Conservation (phyloP, 2,797 vertebrate species). For the Chrysocyon brachyurus region DNA sequence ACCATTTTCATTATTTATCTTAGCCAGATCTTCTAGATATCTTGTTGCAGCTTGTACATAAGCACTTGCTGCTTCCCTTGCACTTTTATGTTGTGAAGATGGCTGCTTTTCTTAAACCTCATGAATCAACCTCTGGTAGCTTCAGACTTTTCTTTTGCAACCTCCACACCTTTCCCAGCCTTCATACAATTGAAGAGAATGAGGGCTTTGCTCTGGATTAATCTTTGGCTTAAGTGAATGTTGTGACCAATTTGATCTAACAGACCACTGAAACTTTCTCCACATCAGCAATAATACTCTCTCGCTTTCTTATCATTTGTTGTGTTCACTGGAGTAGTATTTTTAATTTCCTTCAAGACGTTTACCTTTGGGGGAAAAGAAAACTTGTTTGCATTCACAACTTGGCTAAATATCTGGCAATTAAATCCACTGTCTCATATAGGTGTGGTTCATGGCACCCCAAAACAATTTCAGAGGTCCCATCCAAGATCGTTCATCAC, state of each 20-base stretch:
- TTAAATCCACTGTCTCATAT: background rate
- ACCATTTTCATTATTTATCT: background rate
- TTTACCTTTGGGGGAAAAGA: background rate
- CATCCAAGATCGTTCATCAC: background rate
- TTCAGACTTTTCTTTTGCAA: background rate
- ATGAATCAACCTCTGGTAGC: background rate
- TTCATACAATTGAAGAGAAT: background rate
- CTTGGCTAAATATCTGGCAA: background rate
- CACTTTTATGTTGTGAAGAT: background rate
- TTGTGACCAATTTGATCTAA: background rate
- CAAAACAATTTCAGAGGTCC: background rate
- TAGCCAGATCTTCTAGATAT: background rate
- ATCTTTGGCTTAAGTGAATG: background rate
- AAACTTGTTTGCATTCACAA: background rate
- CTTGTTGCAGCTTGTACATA: background rate
- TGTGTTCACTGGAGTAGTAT: background rate
- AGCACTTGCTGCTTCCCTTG: background rate
- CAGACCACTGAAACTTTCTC: background rate
- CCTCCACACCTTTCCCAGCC: background rate
- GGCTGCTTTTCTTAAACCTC: background rate
- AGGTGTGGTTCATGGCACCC: background rate
- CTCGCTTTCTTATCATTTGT: background rate
- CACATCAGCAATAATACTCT: background rate
- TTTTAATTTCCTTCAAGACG: background rate
- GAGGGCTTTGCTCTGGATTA: background rate